Evolutionary conservation across 1,140 invertebrate species (phyloP).

Genomic region (Drosophila pruinosa): DNA sequence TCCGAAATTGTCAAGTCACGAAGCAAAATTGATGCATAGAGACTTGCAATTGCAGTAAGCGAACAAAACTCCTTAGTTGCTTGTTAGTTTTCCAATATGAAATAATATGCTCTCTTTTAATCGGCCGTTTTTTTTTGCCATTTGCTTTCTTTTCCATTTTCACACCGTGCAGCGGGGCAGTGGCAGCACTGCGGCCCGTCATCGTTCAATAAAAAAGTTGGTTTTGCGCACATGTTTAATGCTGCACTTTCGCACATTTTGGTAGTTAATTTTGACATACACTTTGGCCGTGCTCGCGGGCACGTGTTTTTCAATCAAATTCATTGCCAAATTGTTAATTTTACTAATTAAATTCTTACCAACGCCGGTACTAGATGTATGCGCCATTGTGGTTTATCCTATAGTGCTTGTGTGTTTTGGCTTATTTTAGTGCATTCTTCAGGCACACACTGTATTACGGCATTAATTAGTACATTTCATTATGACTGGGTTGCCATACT

Average conservation of each 20-base stretch:
- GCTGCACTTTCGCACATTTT: conserved; percentile 26
- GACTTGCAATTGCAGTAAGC: conserved; percentile 7
- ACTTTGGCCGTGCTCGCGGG: conserved; percentile 1
- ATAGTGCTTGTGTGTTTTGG: conserved; percentile 46
- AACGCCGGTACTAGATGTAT: conserved; percentile 83
- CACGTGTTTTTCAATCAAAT: conserved; percentile 33
- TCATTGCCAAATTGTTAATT: conserved; percentile 58
- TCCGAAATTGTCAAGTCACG: conserved; percentile 76
- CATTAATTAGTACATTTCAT: conserved; percentile 24
- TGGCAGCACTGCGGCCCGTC: conserved; percentile 44
- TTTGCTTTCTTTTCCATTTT: conserved; percentile 69
- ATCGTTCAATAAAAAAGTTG: conserved; percentile 49
- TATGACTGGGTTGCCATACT: conserved; percentile 5
- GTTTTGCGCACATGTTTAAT: conserved; percentile 41
- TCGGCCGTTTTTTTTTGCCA: conserved; percentile 49
- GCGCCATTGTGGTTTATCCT: conserved; percentile 81
- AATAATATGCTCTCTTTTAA: conserved; percentile 50
- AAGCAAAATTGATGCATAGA: conserved; percentile 54
- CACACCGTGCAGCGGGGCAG: conserved; percentile 45
- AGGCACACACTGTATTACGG: neutral
- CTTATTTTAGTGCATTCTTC: conserved; percentile 37
- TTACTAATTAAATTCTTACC: conserved; percentile 79
- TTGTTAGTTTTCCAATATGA: conserved; percentile 30
- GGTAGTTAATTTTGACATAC: conserved; percentile 9
- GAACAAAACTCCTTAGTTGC: neutral